A percentile compares a stretch with the other conserved stretches of the same genome.
phyloP scores from a whole-genome alignment of 2,797 vertebrate genomes.

The Chlorospingus semifuscus region DNA sequence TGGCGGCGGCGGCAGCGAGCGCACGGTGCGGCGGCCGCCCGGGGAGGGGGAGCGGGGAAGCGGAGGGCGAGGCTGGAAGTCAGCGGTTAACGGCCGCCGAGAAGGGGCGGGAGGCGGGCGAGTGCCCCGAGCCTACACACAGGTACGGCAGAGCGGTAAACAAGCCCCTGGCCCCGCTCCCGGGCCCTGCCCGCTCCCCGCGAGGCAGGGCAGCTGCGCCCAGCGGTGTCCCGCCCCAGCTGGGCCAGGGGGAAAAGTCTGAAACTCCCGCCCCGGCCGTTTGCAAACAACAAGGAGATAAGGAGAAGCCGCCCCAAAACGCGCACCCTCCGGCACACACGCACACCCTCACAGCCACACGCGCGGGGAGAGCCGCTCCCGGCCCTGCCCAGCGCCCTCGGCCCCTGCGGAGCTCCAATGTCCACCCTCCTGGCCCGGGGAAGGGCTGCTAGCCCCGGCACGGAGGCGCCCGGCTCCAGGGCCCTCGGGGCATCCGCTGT shows the following conservation, averaged over 20 bases:
- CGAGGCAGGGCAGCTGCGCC: neutral
- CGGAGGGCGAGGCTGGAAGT: neutral
- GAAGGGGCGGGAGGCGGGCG: neutral
- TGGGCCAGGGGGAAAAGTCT: neutral
- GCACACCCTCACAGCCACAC: rapidly evolving
- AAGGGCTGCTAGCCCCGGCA: neutral
- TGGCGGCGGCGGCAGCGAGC: neutral
- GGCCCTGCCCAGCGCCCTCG: neutral
- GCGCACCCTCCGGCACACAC: rapidly evolving
- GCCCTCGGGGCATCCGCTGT: too few relatives aligned
- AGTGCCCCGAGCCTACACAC: neutral
- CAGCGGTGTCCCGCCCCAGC: neutral
- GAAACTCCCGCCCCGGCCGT: neutral
- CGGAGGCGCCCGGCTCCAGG: neutral
- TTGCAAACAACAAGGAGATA: neutral
- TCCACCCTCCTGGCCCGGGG: neutral
- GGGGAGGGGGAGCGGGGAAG: neutral
- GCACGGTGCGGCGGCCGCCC: neutral
- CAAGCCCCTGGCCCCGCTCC: neutral
- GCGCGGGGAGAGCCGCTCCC: neutral
- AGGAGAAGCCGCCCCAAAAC: neutral
- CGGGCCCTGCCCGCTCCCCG: neutral
- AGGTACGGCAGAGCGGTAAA: neutral
- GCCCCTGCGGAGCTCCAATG: rapidly evolving
- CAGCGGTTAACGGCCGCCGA: neutral